These are phyloP conservation scores for Achatina immaculata DNA, from an alignment of 1,140 invertebrate genomes.

Conservation along the genomic window DNA sequence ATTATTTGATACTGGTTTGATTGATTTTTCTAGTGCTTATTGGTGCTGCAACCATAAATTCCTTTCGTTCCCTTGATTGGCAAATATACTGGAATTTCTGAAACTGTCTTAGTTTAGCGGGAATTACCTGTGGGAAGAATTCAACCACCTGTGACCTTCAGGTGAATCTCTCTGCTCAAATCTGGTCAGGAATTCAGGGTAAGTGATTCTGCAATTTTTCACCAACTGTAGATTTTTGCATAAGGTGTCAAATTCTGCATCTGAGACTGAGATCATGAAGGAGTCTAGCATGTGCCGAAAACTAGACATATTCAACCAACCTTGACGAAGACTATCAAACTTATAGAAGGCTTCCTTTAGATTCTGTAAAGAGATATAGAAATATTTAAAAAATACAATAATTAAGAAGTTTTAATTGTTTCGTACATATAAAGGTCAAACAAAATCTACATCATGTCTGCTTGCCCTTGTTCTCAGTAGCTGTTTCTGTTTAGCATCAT, in stretches of 20 bases:
- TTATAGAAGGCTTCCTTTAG: slow-evolving; percentile 67
- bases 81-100: no score
- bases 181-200: slow-evolving; percentile 60
- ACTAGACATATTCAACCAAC: slow-evolving; percentile 59
- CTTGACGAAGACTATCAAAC: slow-evolving; percentile 67
- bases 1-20: no score
- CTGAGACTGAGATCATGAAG: slow-evolving; percentile 64
- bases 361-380: slow-evolving; percentile 52
- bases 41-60: no score
- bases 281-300: slow-evolving; percentile 65
- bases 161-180: slow-evolving; percentile 63
- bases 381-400: background rate
- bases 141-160: slow-evolving; percentile 68
- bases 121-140: slow-evolving; percentile 63
- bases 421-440: no score
- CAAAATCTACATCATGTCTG: no score
- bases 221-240: slow-evolving; percentile 61
- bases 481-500: no score
- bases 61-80: no score
- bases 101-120: no score
- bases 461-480: no score
- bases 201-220: slow-evolving; percentile 55
- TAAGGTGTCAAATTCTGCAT: slow-evolving; percentile 64
- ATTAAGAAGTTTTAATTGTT: no score
- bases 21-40: no score